Evolutionary conservation across 2,888 invertebrate species (phyloP), one percentile per base, ranked within the genome.

Genomic region (Cerastis leucographa): DNA sequence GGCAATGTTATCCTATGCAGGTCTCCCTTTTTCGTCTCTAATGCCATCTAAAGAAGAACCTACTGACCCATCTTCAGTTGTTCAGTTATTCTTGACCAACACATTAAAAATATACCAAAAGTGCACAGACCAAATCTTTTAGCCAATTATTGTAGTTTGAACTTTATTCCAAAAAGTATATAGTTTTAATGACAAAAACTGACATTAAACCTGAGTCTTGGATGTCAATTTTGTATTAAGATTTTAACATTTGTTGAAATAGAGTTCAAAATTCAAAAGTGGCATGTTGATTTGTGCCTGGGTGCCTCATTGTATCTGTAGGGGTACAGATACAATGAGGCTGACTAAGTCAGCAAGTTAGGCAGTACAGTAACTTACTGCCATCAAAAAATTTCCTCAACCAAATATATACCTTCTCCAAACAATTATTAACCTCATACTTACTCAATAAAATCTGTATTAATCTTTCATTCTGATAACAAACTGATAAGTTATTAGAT

Each of bases 401-500:
- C 14, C 4, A 0, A 46, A 22, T 64, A 44, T 22, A 76, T 56
- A 40, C n/a, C n/a, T 29, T 29, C 22, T 7, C 1, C 4, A 67
- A 44, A 51, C 12, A 29, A 54, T 22, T 54, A 72, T 46, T 40
- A n/a, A 17, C 42, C 22, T 67, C 42, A 46, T 72, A 49, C 54
- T 62, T 64, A 64, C 35, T 68, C 22, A 56, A 29, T 69, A 64
- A 46, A 78, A 78, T 70, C 70, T 65, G 42, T 65, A 70, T 22
- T 78, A 46, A 64, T 77, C 62, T 78, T n/a, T 5, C n/a, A 54
- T 8, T 29, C 29, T 66, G 69, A 81, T 81, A 80, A 14, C 0
- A 4, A 1, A 14, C 40, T 71, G 73, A 80, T 80, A 80, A 67
- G 11, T 62, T 49, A 46, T 35, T 67, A 80, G 68, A 80, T 74